phyloP scores from a whole-genome alignment of 1,140 invertebrate species.

The Aphaenogaster floridana region DNA sequence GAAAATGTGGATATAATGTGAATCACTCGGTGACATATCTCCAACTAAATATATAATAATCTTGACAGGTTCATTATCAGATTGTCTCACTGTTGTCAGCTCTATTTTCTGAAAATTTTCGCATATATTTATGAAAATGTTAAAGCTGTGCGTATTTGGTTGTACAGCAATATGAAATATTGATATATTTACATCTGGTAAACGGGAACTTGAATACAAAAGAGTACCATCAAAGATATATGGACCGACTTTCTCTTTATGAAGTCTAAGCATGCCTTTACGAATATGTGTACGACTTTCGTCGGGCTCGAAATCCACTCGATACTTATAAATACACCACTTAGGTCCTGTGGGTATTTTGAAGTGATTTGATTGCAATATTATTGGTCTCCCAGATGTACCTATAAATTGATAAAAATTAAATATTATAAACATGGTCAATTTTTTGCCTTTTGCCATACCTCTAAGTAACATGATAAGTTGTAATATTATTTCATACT shows the following conservation, averaged over 20 bases:
- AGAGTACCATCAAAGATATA: constrained; percentile 87
- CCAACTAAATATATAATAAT: constrained; percentile 82
- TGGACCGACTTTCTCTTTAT: constrained; percentile 87
- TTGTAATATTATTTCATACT: background rate
- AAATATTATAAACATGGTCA: background rate
- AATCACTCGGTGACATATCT: constrained; percentile 81
- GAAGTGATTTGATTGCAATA: constrained; percentile 92
- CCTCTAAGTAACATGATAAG: background rate
- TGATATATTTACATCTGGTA: constrained; percentile 76
- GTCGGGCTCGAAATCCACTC: constrained; percentile 92
- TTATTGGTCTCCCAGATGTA: constrained; percentile 86
- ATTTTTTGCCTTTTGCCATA: background rate
- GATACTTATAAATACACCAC: constrained; percentile 94
- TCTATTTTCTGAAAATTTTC: constrained; percentile 78
- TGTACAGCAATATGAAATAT: background rate
- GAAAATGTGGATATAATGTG: constrained; percentile 87
- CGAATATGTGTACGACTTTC: constrained; percentile 90
- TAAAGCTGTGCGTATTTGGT: background rate
- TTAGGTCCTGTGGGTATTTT: constrained; percentile 89
- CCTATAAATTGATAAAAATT: constrained; percentile 84
- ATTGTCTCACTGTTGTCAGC: constrained; percentile 76
- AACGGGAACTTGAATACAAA: constrained; percentile 80
- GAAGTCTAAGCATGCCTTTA: constrained; percentile 88
- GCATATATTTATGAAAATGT: background rate
- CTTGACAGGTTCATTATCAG: constrained; percentile 78